phyloP scores from a whole-genome alignment of 2,888 invertebrate species.

The Metacarcinus magister region DNA sequence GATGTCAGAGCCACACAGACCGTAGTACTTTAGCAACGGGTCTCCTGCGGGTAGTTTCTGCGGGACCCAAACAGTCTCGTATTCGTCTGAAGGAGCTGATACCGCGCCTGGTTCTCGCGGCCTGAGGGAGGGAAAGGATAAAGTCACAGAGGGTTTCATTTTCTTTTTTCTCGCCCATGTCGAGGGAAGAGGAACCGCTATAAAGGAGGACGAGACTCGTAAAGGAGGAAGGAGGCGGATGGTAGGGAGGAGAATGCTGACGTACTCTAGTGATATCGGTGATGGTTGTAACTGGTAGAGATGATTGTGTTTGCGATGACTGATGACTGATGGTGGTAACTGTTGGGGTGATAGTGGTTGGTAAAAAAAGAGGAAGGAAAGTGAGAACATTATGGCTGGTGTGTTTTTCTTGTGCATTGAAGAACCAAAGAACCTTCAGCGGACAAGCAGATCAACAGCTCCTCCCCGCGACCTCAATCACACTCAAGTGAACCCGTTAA shows the following conservation, averaged over 20 bases:
- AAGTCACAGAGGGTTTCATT: neutral
- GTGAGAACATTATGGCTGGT: neutral
- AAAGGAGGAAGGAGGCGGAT: neutral
- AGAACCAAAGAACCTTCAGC: neutral
- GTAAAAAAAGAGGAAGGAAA: neutral
- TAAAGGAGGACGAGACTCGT: neutral
- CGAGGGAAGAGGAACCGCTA: slow-evolving; percentile 8
- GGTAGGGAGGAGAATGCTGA: neutral
- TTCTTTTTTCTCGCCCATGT: neutral
- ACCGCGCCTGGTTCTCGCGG: neutral
- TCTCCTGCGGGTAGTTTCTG: neutral
- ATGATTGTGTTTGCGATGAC: neutral
- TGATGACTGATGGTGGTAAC: neutral
- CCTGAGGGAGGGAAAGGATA: neutral
- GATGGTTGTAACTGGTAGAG: neutral
- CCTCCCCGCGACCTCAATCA: neutral
- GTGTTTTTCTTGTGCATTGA: no score
- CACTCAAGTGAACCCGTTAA: neutral
- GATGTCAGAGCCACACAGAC: neutral
- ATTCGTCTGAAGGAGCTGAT: neutral
- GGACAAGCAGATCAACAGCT: neutral
- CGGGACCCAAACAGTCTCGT: neutral
- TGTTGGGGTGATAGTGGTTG: neutral
- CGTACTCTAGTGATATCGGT: neutral
- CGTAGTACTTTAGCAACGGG: neutral